phyloP scores from a whole-genome alignment of 1,140 invertebrate genomes.

The Heliconius himera region DNA sequence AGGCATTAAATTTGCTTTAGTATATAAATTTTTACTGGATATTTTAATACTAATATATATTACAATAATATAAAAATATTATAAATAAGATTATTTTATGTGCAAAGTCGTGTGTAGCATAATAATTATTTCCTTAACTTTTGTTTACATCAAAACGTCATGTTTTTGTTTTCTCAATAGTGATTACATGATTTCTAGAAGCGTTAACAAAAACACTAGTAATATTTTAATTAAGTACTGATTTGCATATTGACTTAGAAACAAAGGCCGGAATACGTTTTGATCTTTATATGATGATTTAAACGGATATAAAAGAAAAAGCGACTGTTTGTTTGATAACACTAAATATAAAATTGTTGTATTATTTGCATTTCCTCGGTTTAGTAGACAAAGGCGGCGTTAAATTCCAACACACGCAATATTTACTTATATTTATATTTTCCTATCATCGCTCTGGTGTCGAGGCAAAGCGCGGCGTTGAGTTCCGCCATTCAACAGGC shows the following conservation, averaged over 20 bases:
- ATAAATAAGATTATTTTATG: neutral
- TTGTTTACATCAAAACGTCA: neutral
- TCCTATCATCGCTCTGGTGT: too few species aligned
- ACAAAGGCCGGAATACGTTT: neutral
- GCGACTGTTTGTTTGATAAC: neutral
- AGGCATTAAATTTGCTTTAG: neutral
- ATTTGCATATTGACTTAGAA: neutral
- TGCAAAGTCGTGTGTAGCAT: conserved; percentile 1
- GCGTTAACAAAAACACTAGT: neutral
- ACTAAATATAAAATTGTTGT: too few species aligned
- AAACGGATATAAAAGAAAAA: neutral
- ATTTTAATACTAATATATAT: neutral
- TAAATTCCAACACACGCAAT: too few species aligned
- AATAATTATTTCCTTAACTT: neutral
- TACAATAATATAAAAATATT: too few species aligned
- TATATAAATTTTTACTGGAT: neutral
- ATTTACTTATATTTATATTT: too few species aligned
- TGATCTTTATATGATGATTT: neutral
- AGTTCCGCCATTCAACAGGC: too few species aligned
- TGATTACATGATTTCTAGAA: neutral
- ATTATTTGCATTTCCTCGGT: too few species aligned
- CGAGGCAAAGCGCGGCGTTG: too few species aligned
- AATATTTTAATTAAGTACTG: conserved; percentile 1
- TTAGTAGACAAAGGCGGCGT: too few species aligned
- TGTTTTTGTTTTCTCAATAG: neutral